Evolutionary conservation across 1,140 invertebrate species (phyloP), one percentile per base, ranked within the genome.

Genomic region (Leguminivora glycinivorella): DNA sequence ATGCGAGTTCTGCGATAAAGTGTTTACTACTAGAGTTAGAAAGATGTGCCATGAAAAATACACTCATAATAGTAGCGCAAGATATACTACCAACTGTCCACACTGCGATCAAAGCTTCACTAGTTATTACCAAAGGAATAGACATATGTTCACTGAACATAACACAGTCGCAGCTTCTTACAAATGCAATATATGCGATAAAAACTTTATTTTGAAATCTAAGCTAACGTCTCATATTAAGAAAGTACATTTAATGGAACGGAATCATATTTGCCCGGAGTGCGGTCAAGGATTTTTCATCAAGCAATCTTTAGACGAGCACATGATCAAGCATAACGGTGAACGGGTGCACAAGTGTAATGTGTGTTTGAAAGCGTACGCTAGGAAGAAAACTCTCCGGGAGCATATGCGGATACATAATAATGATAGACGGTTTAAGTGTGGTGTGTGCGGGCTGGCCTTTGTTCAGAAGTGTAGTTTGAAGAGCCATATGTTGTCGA

Each of bases 371-470:
- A 94, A 92, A 52, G 89, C 90, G 10, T 93, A 93, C 60, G 76
- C 88, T 0, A 92, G 92, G 24, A 93, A 92, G 63, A 93, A 92
- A 25, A 93, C 92, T 0, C 29, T 94, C 0, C 83, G 92, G 24
- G 92, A 92, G 6, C 93, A 94, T 74, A 92, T 92, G 77, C 68
- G 84, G 19, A 91, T 90, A 58, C 90, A 92, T 73, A 92, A 72
- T 79, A 92, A 72, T 80, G 93, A 82, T 79, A 85, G 81, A 52
- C 66, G 81, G 34, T 86, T 89, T 38, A 85, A 87, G 12, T 93
- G 92, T 56, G 77, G 81, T 0, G 63, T 92, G 0, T 93, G 92
- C 68, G 85, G 87, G 0, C 77, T 88, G 31, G 88, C 90, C 10
- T 85, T 93, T 34, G 83, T 91, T 0, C 89, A 77, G 66, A 91